Base-by-base conservation (phyloP, 2,113 vertebrate species). In the Labeo rohita region DNA sequence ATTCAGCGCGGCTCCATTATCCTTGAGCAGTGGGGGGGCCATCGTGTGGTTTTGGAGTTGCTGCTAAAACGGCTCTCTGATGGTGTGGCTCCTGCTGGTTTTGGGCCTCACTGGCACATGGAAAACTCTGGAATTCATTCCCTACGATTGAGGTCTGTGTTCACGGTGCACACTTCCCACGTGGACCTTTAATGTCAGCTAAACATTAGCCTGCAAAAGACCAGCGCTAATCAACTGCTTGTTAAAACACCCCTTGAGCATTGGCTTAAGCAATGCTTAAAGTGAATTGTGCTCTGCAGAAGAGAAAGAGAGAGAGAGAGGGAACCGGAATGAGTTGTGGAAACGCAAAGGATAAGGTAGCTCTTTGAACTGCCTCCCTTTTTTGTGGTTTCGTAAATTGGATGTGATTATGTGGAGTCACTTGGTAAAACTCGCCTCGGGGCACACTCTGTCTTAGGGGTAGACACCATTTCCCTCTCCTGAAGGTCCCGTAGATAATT, bases 191-290 rank as follows among this genome's bases (percentile, higher is more conserved):
- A 86, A 89, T 88, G 88, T 89, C 91, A 86, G 68, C 90, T 88
- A 85, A 91, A 89, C 89, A 87, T 91, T 79, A 87, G 89, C 65
- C 77, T 85, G 82, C 90, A 85, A 85, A 80, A 90, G 83, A 92
- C 90, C 90, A 89, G 61, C 50, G 73, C 83, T 91, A 90, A 92
- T 90, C 77, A 21, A 83, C 88, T 83, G 86, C 90, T 90, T 88
- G 90, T 91, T 91, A 89, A 86, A 90, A 63, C 16, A 1, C 49
- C 87, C 90, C 90, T 88, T 66, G 86, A 88, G 91, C 89, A 81
- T 84, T 85, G 88, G 85, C 82, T 90, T 70, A 45, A 83, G 88
- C 85, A 90, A 52, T 4, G 74, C 82, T 90, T 89, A 74, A 39
- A 87, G 76, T 86, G 88, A 91, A 91, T 85, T 87, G 82, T 89